Evolutionary conservation across 2,797 vertebrate species (phyloP).

Genomic region (Halcyon smyrnensis): DNA sequence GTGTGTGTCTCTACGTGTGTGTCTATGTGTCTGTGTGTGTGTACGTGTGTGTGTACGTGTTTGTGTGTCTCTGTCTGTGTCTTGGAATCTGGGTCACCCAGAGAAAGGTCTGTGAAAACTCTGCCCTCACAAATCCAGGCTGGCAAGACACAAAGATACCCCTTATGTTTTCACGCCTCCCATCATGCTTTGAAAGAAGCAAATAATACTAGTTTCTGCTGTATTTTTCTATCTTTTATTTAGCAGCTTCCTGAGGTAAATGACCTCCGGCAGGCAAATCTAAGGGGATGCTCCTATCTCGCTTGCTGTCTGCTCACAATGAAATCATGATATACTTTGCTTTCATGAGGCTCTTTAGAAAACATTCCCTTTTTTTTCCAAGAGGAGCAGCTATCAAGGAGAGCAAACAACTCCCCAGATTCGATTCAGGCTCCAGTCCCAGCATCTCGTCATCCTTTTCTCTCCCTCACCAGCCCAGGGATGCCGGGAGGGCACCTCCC

Average conservation of each 20-base stretch:
- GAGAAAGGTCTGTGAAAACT: conserved; percentile 37
- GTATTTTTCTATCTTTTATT: conserved; percentile 56
- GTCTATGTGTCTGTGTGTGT: neutral
- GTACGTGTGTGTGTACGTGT: neutral
- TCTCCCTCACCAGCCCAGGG: neutral
- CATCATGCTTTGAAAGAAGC: conserved; percentile 39
- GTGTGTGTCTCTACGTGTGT: neutral
- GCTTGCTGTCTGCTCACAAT: neutral
- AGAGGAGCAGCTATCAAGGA: neutral
- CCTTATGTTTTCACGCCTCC: conserved; percentile 39
- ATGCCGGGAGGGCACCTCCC: neutral
- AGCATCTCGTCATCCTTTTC: neutral
- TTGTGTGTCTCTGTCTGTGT: neutral
- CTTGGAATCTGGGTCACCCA: conserved; percentile 75
- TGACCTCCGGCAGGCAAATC: conserved; percentile 54
- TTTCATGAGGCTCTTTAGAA: conserved; percentile 46
- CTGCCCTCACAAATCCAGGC: conserved; percentile 57
- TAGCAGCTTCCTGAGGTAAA: conserved; percentile 63
- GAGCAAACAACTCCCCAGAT: neutral
- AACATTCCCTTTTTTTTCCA: neutral
- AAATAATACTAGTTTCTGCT: neutral
- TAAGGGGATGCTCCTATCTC: conserved; percentile 53
- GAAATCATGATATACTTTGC: conserved; percentile 5
- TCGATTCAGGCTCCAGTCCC: neutral
- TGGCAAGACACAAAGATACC: conserved; percentile 22